phyloP scores from a whole-genome alignment of 30 jellyfish, hydroid and myxozoan species.

The Turritopsis rubra region DNA sequence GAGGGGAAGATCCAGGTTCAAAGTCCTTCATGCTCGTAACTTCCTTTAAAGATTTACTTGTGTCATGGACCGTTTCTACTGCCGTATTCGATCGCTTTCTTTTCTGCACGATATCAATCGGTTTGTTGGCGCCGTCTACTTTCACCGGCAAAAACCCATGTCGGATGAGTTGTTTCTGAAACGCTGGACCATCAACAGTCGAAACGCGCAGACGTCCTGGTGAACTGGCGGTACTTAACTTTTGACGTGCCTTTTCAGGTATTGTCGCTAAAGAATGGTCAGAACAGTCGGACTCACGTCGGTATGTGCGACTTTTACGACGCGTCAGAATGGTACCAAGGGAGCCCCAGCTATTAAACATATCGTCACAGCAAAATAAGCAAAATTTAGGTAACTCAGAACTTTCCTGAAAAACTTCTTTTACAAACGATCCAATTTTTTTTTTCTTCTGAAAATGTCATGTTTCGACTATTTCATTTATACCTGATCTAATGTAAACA shows the following conservation, averaged over 20 bases:
- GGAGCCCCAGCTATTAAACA: background rate
- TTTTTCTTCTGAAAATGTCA: background rate
- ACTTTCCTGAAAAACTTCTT: no score
- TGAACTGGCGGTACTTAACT: background rate
- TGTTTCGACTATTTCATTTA: background rate
- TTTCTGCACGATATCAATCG: background rate
- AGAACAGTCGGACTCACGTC: background rate
- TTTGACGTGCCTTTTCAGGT: background rate
- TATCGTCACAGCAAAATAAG: background rate
- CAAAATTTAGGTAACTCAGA: background rate
- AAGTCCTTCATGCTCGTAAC: background rate
- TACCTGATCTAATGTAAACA: background rate
- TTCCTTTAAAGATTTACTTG: background rate
- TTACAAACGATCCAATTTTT: background rate
- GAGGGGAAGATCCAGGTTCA: background rate
- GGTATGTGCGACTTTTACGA: background rate
- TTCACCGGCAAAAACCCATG: background rate
- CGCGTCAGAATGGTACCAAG: background rate
- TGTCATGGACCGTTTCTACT: background rate
- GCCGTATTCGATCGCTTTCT: background rate
- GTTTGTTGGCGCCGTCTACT: background rate
- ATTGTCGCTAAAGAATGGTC: background rate
- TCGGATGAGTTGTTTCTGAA: background rate
- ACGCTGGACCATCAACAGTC: background rate
- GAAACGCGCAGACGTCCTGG: background rate